Base-by-base conservation (phyloP, 2,797 vertebrate species). In the Otolemur crassicaudatus region DNA sequence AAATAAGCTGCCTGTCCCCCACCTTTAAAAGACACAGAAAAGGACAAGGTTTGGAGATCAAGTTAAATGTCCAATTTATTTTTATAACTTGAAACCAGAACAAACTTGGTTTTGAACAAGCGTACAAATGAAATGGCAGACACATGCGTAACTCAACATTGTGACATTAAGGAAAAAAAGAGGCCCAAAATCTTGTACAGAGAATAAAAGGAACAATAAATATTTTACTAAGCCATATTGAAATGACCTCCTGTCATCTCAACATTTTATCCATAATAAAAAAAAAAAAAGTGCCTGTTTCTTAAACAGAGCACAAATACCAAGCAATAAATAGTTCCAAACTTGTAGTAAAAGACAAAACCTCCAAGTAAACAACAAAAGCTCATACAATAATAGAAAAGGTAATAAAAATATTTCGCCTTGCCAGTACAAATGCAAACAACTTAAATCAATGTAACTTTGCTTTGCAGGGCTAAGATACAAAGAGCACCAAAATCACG, bases 1-100 rank as follows among this genome's bases (percentile, higher is more conserved):
- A 89, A 77, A 90, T 61, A 22, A 86, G 82, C 84, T 29, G 60
- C 87, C 97, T 95, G 76, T 80, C 87, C 94, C 97, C 97, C 84
- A 96, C 85, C 96, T 69, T 95, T 85, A 53, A 98, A 98, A 98
- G 98, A 98, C 98, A 93, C 96, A 98, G 98, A 97, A 98, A 98
- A 99, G 91, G 98, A 99, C 98, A 98, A 98, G 98, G 97, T 99
- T 99, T 98, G 98, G 98, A 98, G 98, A 98, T 99, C 99, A 99
- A 99, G 98, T 99, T 98, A 98, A 99, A 99, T 99, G 99, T 99
- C 98, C 99, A 98, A 99, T 99, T 99, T 99, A 99, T 99, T 99
- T 98, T 98, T 98, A 98, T 99, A 99, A 99, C 98, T 99, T 98
- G 99, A 99, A 99, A 99, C 98, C 99, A 99, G 98, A 99, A 99